Base-by-base conservation (phyloP, 2,797 vertebrate genomes). In the Mormyrus proboscirostris region DNA sequence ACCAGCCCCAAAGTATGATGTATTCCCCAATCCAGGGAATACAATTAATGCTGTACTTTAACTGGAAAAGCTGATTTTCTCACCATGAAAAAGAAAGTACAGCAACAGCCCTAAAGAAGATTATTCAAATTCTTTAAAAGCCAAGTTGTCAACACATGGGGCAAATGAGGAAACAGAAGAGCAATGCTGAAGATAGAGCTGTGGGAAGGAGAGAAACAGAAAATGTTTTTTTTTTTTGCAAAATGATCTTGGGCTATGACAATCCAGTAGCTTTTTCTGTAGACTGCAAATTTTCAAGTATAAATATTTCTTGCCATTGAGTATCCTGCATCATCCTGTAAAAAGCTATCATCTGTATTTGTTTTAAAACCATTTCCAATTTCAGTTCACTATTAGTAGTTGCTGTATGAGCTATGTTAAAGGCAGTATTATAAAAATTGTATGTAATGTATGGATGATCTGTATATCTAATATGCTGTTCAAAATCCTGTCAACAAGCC, bases 61-160 rank as follows among this genome's bases (percentile, higher is more conserved):
- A 94, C 93, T 85, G 91, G 91, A 91, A 95, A 96, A 96, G 95
- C 95, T 93, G 94, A 94, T 96, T 96, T 95, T 91, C 93, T 91
- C 91, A 90, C 92, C 91, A 90, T 94, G 94, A 96, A 95, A 95
- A 95, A 95, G 90, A 93, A 91, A 93, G 92, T 94, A 94, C 93
- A 92, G 90, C 89, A 93, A 92, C 87, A 22, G 90, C 88, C 92
- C 92, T 91, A 95, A 95, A 96, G 95, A 95, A 93, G 95, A 95
- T 96, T 96, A 96, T 96, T 96, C 94, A 95, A 95, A 95, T 96
- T 89, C 95, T 93, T 93, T 91, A 92, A 95, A 92, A 90, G 92
- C 94, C 93, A 95, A 94, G 94, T 94, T 95, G 95, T 96, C 95
- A 96, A 94, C 94, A 94, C 90, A 88, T 92, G 92, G 92, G 90